Percentiles rank a stretch among this genome's conserved stretches.
Conservation (phyloP, 2,797 vertebrate genomes). For the Meda fulgida region DNA sequence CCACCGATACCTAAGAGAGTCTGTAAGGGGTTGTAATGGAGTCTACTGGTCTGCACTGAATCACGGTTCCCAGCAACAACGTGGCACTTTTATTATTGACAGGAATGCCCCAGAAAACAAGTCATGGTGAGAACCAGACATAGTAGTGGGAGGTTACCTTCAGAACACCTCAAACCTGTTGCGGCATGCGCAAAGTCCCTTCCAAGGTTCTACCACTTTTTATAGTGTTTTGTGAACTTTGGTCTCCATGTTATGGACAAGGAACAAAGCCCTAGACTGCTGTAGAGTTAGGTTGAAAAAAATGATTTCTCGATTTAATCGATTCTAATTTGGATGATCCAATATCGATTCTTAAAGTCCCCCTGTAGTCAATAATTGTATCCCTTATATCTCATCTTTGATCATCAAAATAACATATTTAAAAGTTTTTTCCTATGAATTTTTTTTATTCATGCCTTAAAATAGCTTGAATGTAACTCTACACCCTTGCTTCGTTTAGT, state of each 20-base stretch:
- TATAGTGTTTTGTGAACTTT: constrained; percentile 8
- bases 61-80: neutral
- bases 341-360: neutral
- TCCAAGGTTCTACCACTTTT: neutral
- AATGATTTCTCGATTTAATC: neutral
- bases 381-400: no score
- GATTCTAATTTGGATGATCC: neutral
- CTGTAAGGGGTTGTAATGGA: neutral
- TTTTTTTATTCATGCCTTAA: no score
- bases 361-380: no score
- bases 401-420: no score
- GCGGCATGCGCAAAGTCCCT: constrained; percentile 6
- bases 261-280: neutral
- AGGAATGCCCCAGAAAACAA: constrained; percentile 36
- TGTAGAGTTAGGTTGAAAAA: neutral
- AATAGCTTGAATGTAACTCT: no score
- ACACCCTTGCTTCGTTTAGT: no score
- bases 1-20: constrained; percentile 11
- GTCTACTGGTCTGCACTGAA: constrained; percentile 1
- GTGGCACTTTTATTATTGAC: constrained; percentile 32
- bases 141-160: constrained; percentile 16
- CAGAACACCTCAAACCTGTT: constrained; percentile 35
- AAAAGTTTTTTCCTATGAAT: no score
- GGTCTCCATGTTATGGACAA: neutral
- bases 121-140: constrained; percentile 27